Conservation (phyloP, 2,888 invertebrate genomes). For the Leucoptera coffeella region DNA sequence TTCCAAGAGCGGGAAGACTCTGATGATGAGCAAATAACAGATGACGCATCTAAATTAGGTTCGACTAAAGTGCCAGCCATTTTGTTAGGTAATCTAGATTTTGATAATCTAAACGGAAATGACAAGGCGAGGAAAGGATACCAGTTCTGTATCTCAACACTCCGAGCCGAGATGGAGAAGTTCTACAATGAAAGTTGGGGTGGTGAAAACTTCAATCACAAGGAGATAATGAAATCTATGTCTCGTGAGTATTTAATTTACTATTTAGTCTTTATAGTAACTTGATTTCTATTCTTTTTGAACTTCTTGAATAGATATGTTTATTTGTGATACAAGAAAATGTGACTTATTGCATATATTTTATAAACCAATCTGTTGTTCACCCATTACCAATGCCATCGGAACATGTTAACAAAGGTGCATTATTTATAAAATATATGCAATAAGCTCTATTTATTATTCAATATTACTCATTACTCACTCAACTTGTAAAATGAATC, state of each 20-base stretch:
- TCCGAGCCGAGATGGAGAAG: conserved; percentile 51
- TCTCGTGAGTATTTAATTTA: conserved; percentile 58
- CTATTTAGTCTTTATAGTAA: too few relatives aligned
- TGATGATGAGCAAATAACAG: conserved; percentile 4
- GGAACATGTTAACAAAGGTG: too few relatives aligned
- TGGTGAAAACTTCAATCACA: conserved; percentile 56
- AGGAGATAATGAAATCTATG: conserved; percentile 55
- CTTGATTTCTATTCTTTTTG: too few relatives aligned
- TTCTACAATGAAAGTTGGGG: conserved; percentile 64
- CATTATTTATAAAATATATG: too few relatives aligned
- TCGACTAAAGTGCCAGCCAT: conserved; percentile 40
- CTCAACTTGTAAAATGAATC: too few relatives aligned
- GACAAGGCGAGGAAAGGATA: conserved; percentile 18
- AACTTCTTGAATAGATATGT: too few relatives aligned
- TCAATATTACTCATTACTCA: too few relatives aligned
- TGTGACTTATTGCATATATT: too few relatives aligned
- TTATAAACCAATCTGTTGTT: too few relatives aligned
- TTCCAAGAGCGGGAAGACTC: conserved; percentile 17
- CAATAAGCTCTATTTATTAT: too few relatives aligned
- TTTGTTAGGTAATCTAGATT: conserved; percentile 33
- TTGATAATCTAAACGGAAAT: conserved; percentile 37
- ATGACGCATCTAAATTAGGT: conserved; percentile 18
- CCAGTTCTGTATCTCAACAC: conserved; percentile 27
- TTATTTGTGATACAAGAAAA: too few relatives aligned
- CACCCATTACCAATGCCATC: too few relatives aligned